phyloP scores from a whole-genome alignment of 2,888 invertebrate species.

The Helobdella robusta region DNA sequence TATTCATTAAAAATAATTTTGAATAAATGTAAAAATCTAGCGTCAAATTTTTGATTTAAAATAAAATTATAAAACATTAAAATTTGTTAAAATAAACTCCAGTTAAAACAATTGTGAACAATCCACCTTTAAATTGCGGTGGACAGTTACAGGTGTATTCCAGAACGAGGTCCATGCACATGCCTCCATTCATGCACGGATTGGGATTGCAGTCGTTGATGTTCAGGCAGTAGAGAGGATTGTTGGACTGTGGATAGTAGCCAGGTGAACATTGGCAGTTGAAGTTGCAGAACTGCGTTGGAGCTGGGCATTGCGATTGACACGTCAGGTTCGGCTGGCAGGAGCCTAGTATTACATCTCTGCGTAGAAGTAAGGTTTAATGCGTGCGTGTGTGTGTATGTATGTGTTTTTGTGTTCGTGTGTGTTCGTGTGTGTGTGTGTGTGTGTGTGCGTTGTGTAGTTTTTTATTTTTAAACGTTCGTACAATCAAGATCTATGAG shows the following conservation, averaged over 20 bases:
- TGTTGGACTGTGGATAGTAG: conserved; percentile 22
- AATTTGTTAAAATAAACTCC: no score
- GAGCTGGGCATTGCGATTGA: conserved; percentile 29
- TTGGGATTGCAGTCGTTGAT: conserved; percentile 33
- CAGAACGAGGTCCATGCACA: conserved; percentile 73
- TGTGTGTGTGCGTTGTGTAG: no score
- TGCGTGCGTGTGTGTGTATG: no score
- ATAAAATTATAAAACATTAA: neutral
- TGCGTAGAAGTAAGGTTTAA: no score
- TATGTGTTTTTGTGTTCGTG: no score
- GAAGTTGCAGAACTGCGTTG: conserved; percentile 32
- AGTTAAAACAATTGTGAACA: no score
- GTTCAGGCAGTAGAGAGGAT: conserved; percentile 30
- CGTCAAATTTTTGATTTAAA: neutral
- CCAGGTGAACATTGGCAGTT: conserved; percentile 32
- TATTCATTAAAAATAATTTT: no score
- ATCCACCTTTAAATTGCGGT: conserved; percentile 32
- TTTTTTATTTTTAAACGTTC: no score
- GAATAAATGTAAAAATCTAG: neutral
- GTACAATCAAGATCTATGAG: no score
- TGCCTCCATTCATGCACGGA: conserved; percentile 50
- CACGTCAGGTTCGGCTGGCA: conserved; percentile 29
- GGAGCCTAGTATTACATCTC: conserved; percentile 29
- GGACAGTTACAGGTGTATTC: conserved; percentile 77
- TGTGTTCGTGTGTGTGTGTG: no score